Evolutionary conservation across 2,888 invertebrate species (phyloP), one percentile per base, ranked within the genome.

Genomic region (Spisula solida): DNA sequence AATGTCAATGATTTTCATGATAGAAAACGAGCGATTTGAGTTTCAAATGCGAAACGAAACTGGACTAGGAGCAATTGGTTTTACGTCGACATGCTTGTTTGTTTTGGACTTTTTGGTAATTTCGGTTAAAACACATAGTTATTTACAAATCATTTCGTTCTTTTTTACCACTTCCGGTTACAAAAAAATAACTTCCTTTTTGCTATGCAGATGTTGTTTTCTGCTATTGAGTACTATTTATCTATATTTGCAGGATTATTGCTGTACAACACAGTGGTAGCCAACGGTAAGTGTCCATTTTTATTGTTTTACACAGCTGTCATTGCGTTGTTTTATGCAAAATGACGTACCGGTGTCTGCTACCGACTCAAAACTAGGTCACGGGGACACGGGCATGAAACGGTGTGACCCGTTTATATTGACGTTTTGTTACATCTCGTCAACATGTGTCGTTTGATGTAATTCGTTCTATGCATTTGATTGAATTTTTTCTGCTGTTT

Each of bases 71-170:
- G 93, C 86, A 87, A 87, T 91, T 93, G 91, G 90, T 88, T 92
- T 92, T 93, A 89, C 92, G 90, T 90, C 93, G 94, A 93, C 92
- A 95, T 94, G 95, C 94, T 95, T 88, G 94, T 94, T 93, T 94
- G 94, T 92, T 94, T 94, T 94, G 94, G 94, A 88, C 93, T 93
- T 47, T 93, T 94, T 93, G 95, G 95, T 95, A 94, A 94, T 93
- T 93, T 85, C 31, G 78, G 60, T 51, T 81, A 86, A 85, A 78
- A 78, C 78, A 41, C 75, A 78, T 79, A 56, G 75, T 75, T 75
- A 34, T 79, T 84, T 56, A 31, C 78, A 51, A 29, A 34, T 79
- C 75, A 20, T 85, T 91, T 91, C 85, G 88, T 85, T 78, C 83
- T 82, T 83, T 82, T 87, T 92, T 92, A 60, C 85, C 87, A 89